Evolutionary conservation across 2,797 vertebrate genomes (phyloP).

Genomic region (Leptatherina wallacei): DNA sequence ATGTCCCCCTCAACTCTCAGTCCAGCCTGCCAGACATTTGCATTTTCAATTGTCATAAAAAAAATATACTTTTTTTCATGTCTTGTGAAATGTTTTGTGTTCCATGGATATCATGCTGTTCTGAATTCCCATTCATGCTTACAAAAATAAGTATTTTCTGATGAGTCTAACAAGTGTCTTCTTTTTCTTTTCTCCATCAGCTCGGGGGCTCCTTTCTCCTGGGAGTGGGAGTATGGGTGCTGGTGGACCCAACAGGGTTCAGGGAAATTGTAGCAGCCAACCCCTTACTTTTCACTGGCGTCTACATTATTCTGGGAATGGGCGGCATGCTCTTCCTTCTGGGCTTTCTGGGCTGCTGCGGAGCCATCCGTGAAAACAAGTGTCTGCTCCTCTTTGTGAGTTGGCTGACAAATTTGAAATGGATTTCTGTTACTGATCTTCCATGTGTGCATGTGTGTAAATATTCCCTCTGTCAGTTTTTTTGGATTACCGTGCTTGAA

Average conservation of each 20-base stretch:
- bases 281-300: conserved; percentile 92
- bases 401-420: conserved; percentile 56
- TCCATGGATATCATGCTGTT: conserved; percentile 11
- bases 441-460: conserved; percentile 41
- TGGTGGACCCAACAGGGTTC: conserved; percentile 95
- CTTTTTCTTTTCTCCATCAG: conserved; percentile 73
- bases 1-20: conserved; percentile 31
- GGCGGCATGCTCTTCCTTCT: conserved; percentile 95
- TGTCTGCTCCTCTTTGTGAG: conserved; percentile 96
- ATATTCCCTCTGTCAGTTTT: conserved; percentile 47
- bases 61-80: conserved; percentile 26
- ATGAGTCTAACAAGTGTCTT: conserved; percentile 42
- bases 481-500: conserved; percentile 27
- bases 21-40: conserved; percentile 37
- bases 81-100: conserved; percentile 44
- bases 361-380: conserved; percentile 96
- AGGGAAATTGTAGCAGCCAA: conserved; percentile 94
- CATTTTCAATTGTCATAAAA: not conserved
- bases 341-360: conserved; percentile 95
- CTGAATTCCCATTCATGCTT: conserved; percentile 45
- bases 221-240: conserved; percentile 93
- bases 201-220: conserved; percentile 94
- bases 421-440: conserved; percentile 38
- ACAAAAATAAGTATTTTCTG: conserved; percentile 23
- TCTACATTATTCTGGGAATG: conserved; percentile 94